Evolutionary conservation across 2,888 invertebrate genomes (phyloP), one percentile per base, ranked within the genome.

Genomic region (Drosophila formosana): DNA sequence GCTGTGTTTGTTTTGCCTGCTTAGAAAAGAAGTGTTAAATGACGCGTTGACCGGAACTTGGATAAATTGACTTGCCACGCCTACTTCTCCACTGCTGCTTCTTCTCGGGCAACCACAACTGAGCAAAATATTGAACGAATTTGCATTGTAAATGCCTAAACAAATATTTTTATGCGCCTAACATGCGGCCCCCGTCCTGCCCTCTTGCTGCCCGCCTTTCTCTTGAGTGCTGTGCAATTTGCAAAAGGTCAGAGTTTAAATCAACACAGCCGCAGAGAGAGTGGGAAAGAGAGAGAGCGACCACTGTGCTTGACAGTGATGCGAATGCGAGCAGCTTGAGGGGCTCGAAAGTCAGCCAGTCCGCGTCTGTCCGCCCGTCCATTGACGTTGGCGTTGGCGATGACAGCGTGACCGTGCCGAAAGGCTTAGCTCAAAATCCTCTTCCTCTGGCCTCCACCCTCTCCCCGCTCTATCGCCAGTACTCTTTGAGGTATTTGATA

Each of bases 61-160:
- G 53, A 76, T 74, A 82, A 88, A 82, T 82, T 88, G 82, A 82
- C 88, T 88, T 73, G 78, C 68, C 74, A 78, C 75, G 75, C 75
- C 75, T 75, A 9, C 30, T 9, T 28, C 11, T 9, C 18, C 5
- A 3, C 39, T 23, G 28, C 13, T 18, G 3, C 41, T 0, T n/a
- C 47, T 28, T 7, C 18, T 23, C 2, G 8, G 1, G 45, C 28
- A 5, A 11, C 37, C 58, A 39, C 25, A 34, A 5, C 47, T 60
- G 60, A 25, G 58, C 64, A 61, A 75, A 74, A 64, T 72, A 82
- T 78, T 78, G 78, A 86, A 83, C 67, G 88, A 86, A 82, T 82
- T 88, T 82, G 84, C 82, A 82, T 82, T 82, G 88, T 82, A 80
- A 86, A 80, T 86, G 81, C 82, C 82, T 82, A 82, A 88, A 75